Conservation (phyloP, 2,797 vertebrate species). For the Molossus alvarezi region DNA sequence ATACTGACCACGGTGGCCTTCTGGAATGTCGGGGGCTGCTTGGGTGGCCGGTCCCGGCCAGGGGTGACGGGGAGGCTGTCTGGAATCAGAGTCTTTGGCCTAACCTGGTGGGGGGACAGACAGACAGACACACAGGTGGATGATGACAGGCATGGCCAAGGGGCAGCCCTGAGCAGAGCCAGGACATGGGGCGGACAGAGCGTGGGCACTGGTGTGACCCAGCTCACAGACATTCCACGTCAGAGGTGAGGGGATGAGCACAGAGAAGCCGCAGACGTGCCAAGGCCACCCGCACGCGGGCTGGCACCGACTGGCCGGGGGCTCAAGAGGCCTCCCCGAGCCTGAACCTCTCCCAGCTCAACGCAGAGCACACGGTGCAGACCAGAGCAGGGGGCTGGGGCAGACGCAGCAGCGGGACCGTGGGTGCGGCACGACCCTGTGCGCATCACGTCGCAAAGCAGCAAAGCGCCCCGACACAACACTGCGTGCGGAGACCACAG, state of each 20-base stretch:
- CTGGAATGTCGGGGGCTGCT: conserved; percentile 92
- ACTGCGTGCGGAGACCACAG: accelerated
- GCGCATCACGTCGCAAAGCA: neutral
- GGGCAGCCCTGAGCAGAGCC: neutral
- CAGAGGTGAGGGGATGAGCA: accelerated
- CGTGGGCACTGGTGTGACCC: accelerated
- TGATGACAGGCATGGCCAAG: accelerated
- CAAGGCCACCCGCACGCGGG: accelerated
- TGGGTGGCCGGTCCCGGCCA: conserved; percentile 95
- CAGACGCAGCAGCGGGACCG: accelerated
- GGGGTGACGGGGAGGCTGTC: conserved; percentile 96
- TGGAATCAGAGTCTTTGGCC: conserved; percentile 99
- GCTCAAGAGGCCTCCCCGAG: neutral
- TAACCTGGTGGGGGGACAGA: conserved; percentile 92
- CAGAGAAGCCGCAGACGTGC: accelerated
- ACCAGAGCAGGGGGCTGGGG: accelerated
- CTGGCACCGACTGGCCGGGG: accelerated
- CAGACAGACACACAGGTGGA: neutral
- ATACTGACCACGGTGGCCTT: conserved; percentile 92
- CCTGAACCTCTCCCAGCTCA: accelerated
- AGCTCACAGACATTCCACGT: accelerated
- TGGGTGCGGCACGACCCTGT: accelerated
- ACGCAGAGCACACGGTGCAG: accelerated
- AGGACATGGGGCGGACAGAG: too few relatives aligned
- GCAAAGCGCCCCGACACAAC: accelerated